A percentile compares a stretch with the other conserved stretches of the same genome.
Conservation (phyloP, 2,888 invertebrate genomes). For the Leuctra nigra region DNA sequence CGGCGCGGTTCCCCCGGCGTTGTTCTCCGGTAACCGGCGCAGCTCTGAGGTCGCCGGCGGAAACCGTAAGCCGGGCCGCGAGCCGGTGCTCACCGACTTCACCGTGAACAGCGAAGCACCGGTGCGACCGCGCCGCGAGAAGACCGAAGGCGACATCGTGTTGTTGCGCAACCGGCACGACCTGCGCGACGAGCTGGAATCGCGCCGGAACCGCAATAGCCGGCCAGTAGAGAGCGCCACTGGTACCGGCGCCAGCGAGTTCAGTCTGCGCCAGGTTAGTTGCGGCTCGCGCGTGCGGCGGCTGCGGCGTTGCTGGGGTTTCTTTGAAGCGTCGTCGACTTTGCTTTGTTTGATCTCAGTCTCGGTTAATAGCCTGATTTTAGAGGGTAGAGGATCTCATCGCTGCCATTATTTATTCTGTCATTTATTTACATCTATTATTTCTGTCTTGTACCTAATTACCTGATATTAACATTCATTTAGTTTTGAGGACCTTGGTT, state of each 20-base stretch:
- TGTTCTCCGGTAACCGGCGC: constrained; percentile 31
- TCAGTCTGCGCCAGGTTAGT: constrained; percentile 26
- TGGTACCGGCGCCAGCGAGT: constrained; percentile 15
- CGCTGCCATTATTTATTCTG: no score
- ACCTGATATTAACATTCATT: no score
- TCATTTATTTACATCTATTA: no score
- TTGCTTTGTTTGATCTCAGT: no score
- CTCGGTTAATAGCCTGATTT: no score
- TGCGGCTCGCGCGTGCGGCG: background rate
- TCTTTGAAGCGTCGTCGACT: background rate
- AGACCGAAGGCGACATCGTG: constrained; percentile 83
- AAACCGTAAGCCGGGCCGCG: constrained; percentile 40
- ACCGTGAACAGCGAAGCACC: constrained; percentile 50
- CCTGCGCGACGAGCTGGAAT: constrained; percentile 43
- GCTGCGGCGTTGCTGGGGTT: background rate
- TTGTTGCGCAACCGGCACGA: constrained; percentile 57
- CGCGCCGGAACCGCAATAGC: constrained; percentile 40
- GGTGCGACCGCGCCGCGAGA: constrained; percentile 72
- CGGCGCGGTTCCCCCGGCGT: constrained; percentile 7
- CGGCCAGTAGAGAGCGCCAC: constrained; percentile 3
- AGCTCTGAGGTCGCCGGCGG: constrained; percentile 33
- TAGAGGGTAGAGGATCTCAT: no score
- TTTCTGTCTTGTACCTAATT: no score
- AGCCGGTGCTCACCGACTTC: constrained; percentile 66
- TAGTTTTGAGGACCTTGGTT: no score